Base-by-base conservation (phyloP, 2,888 invertebrate genomes). In the Nezara viridula region DNA sequence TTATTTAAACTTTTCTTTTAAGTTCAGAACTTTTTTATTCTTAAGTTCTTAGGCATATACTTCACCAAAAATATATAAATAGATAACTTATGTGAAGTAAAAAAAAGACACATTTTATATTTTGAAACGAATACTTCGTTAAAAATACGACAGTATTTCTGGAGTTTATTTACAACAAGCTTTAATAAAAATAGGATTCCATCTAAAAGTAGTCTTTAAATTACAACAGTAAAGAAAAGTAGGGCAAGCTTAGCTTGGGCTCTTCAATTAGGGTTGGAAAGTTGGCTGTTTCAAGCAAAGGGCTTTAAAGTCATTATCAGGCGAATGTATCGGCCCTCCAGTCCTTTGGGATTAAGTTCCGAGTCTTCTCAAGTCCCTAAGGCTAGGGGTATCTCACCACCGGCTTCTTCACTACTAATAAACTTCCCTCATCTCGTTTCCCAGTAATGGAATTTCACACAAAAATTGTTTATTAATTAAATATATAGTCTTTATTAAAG, bases 281-380 rank as follows among this genome's bases (percentile, higher is more conserved):
- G 81, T 81, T 81, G 4, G 81, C 81, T 81, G 81, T 81, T 81
- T n/a, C 12, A 47, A 81, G 81, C 81, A 81, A 81, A 81, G 81
- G 81, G 81, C 81, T 81, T 81, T 81, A 81, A 81, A 81, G 81
- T 81, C 81, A 81, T 81, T 81, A 81, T 81, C 81, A 44, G 77
- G 81, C 12, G 44, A 81, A 81, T 81, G 81, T 81, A 81, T 81
- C 81, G 81, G 81, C 44, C 37, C 81, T 37, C n/a, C n/a, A 44
- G 81, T 5, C 44, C 81, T 40, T 73, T 73, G 66, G 81, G 81
- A 81, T 81, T 81, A 81, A 81, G 81, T 81, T 81, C 24, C 5
- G 40, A 81, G 81, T 47, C 44, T 81, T 81, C 81, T 81, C 44
- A 44, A 44, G 66, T 73, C 66, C 37, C 66, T 37, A 6, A 73